Conservation (phyloP, 2,888 invertebrate species). For the Elmis aenea region DNA sequence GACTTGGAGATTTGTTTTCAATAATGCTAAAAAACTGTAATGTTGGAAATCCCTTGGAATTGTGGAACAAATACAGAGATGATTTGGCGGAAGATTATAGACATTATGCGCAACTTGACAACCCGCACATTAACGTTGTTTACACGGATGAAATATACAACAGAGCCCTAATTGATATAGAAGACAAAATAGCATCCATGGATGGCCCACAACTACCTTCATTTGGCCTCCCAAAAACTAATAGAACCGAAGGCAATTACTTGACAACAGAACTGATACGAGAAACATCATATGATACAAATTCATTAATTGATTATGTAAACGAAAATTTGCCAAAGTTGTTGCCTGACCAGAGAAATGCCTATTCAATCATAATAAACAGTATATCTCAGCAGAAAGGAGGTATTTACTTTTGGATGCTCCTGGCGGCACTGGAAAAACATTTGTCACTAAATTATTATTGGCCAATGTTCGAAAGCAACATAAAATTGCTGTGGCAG, state of each 20-base stretch:
- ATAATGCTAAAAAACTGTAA: conserved; percentile 22
- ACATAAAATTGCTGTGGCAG: conserved; percentile 34
- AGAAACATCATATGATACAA: conserved; percentile 5
- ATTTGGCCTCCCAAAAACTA: conserved; percentile 4
- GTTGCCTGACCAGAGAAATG: neutral
- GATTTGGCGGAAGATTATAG: conserved; percentile 26
- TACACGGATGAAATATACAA: conserved; percentile 2
- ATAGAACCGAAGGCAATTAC: neutral
- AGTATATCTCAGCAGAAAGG: neutral
- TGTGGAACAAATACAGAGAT: conserved; percentile 27
- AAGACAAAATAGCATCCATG: neutral
- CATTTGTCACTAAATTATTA: conserved; percentile 37
- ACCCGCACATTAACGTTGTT: neutral
- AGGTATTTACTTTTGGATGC: neutral
- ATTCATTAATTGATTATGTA: conserved; percentile 1
- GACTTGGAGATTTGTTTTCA: conserved; percentile 23
- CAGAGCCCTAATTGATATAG: conserved; percentile 1
- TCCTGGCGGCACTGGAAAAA: conserved; percentile 33
- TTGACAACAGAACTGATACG: conserved; percentile 12
- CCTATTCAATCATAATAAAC: neutral
- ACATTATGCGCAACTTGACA: conserved; percentile 2
- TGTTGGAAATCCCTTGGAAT: conserved; percentile 13
- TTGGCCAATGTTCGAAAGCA: conserved; percentile 31
- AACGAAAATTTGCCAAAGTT: conserved; percentile 2
- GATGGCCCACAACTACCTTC: neutral